Evolutionary conservation across 1,140 invertebrate genomes (phyloP), one percentile per base, ranked within the genome.

Genomic region (Listronotus oregonensis): DNA sequence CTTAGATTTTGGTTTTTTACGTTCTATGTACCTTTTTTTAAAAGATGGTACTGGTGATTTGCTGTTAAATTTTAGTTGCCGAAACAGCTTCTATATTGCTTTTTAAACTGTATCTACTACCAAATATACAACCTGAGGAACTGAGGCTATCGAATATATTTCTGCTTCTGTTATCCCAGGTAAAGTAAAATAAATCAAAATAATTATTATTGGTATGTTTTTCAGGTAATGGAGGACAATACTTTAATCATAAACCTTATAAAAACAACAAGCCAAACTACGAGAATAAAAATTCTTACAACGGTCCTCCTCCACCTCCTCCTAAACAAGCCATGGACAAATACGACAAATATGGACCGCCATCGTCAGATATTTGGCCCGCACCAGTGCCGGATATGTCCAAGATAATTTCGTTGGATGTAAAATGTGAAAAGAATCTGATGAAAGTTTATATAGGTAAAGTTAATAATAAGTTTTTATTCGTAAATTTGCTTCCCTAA

Each of bases 351-450:
- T 64, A 64, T 21, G 78, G 74, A 0, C 79, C 79, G 3, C 76
- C 72, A 49, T 75, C 78, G 0, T 82, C 80, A 7, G 92, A 94
- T 56, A 86, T 89, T 3, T 95, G 92, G 93, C 89, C 92, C 6
- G 85, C 86, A 0, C 86, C 88, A 0, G 86, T 87, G 3, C 88
- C 86, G 10, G 94, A 95, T 68, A 94, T 94, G 91, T 92, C 94
- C 0, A 94, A 95, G 80, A 95, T 96, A 52, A 87, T 93, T 3
- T 92, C 91, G 3, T 80, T 96, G 0, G 94, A 97, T 73, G 94
- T 96, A 0, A 95, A 96, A 78, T 97, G 95, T 79, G 94, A 96
- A 79, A 96, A 96, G 76, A 95, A 89, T 75, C 84, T 91, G 40
- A 97, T 97, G 95, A 89, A 94, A 76, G 93, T 96, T 2, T 94